These are phyloP conservation scores for Menidia beryllina DNA, from an alignment of 2,113 vertebrate genomes.

Conservation along the genomic window DNA sequence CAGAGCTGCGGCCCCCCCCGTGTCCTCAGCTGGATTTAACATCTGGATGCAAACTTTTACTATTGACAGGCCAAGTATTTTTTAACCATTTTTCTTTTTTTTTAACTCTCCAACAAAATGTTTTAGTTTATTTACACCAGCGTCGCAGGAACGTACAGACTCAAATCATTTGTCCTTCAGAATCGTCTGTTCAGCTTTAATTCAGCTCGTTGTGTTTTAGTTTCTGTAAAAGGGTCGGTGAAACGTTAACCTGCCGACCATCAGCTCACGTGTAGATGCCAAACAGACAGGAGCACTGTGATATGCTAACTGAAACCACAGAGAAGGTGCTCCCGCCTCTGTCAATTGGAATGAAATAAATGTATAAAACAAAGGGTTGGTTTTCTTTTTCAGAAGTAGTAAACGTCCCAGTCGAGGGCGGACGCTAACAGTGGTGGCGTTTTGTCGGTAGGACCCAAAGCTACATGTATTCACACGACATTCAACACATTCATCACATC, in stretches of 20 bases:
- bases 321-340: conserved; percentile 2
- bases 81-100: conserved; percentile 4
- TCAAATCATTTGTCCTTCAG: conserved; percentile 20
- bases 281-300: conserved; percentile 34
- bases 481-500: too few species aligned
- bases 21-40: conserved; percentile 28
- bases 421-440: background rate
- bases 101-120: background rate
- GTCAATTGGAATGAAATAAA: conserved; percentile 49
- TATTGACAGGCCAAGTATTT: background rate
- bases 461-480: background rate
- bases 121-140: conserved; percentile 5
- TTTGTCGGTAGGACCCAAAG: background rate
- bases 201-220: conserved; percentile 17
- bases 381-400: background rate
- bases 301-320: conserved; percentile 1
- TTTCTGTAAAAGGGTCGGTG: conserved; percentile 11
- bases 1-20: conserved; percentile 29
- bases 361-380: background rate
- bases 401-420: conserved; percentile 1
- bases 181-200: conserved; percentile 52
- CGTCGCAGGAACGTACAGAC: background rate
- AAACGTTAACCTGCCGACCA: conserved; percentile 11
- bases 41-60: conserved; percentile 19
- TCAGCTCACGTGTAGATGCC: conserved; percentile 3